Conservation (phyloP, 2,797 vertebrate species). For the Pseudotriccus pelzelni region DNA sequence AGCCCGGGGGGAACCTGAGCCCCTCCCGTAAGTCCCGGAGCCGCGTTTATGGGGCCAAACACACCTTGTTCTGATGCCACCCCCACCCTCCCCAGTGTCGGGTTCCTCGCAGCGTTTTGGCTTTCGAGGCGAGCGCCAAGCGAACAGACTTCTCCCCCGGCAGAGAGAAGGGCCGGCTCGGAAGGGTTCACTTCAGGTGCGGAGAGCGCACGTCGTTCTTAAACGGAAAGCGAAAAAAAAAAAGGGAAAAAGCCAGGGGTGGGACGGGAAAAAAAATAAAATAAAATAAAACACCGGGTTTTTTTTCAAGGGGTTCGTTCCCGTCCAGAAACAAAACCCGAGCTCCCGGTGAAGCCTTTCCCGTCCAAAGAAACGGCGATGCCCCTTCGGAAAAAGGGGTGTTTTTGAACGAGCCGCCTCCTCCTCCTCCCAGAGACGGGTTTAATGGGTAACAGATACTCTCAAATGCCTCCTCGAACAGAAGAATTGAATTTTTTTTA, state of each 20-base stretch:
- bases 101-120: neutral
- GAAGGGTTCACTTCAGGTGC: neutral
- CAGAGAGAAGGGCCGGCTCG: slow-evolving; percentile 6
- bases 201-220: neutral
- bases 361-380: neutral
- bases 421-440: neutral
- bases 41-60: neutral
- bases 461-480: neutral
- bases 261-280: neutral
- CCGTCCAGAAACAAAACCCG: neutral
- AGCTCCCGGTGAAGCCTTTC: neutral
- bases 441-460: neutral
- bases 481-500: neutral
- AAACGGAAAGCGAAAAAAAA: neutral
- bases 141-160: neutral
- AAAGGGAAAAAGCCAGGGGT: neutral
- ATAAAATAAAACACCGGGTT: neutral
- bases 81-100: neutral
- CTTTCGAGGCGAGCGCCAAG: neutral
- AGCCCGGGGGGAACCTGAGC: neutral
- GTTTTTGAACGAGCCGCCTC: neutral
- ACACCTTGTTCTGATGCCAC: neutral
- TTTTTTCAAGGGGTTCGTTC: neutral
- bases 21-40: neutral
- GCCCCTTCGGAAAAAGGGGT: neutral